Conservation (phyloP, 2,113 vertebrate genomes). For the Cinclus cinclus region DNA sequence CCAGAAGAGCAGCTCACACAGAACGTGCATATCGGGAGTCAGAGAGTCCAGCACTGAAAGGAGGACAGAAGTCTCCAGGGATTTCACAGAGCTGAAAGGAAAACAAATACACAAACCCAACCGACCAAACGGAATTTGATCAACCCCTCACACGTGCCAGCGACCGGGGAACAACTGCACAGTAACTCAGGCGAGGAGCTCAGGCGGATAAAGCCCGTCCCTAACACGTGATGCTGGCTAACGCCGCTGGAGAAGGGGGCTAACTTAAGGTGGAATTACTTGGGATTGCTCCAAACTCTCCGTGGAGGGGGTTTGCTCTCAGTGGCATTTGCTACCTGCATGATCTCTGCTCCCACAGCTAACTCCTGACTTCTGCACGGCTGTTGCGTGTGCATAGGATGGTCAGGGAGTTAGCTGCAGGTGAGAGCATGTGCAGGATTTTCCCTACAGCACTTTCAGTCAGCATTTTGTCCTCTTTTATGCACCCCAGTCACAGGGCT, state of each 20-base stretch:
- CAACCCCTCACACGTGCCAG: background rate
- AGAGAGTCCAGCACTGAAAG: background rate
- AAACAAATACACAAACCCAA: background rate
- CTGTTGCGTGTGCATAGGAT: accelerated
- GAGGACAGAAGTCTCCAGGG: background rate
- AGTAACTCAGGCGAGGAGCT: background rate
- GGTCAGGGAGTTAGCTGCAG: background rate
- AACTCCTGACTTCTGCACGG: accelerated
- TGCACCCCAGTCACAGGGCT: background rate
- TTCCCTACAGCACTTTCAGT: background rate
- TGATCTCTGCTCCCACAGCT: background rate
- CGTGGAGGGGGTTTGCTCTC: accelerated
- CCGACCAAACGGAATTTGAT: background rate
- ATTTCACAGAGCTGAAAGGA: background rate
- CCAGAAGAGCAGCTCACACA: background rate
- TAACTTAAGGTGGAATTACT: background rate
- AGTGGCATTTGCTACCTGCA: accelerated
- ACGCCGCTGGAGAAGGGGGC: background rate
- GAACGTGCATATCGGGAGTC: background rate
- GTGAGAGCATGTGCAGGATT: accelerated
- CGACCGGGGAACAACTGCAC: background rate
- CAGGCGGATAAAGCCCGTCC: background rate
- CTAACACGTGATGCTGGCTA: background rate
- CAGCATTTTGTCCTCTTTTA: constrained; percentile 46
- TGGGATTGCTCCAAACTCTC: background rate